phyloP scores from a whole-genome alignment of 2,888 invertebrate genomes.

The Erynnis tages region DNA sequence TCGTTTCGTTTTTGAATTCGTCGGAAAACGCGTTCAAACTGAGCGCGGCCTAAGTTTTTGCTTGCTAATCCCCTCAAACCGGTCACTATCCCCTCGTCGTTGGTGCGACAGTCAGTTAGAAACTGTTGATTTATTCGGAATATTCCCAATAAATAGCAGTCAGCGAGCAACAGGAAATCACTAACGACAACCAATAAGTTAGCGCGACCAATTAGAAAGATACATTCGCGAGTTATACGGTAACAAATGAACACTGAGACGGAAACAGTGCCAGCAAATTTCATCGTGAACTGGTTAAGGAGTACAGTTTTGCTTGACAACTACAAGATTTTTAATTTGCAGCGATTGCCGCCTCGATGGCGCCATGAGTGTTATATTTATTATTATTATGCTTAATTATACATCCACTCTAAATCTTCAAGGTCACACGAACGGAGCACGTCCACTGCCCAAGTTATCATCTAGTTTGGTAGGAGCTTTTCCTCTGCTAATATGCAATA shows the following conservation, averaged over 20 bases:
- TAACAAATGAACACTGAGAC: constrained; percentile 16
- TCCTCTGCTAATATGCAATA: no score
- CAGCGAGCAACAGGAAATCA: constrained; percentile 22
- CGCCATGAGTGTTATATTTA: no score
- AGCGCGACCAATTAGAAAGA: constrained; percentile 26
- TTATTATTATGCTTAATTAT: no score
- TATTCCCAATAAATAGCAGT: constrained; percentile 21
- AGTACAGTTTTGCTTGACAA: neutral
- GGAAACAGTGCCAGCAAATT: constrained; percentile 8
- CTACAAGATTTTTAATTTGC: no score
- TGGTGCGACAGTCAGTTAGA: neutral
- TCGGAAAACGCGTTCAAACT: no score
- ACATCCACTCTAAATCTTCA: no score
- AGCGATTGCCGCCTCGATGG: neutral
- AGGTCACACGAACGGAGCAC: no score
- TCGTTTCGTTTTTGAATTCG: no score
- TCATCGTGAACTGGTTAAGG: neutral
- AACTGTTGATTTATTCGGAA: constrained; percentile 18
- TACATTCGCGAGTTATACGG: constrained; percentile 11
- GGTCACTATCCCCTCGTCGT: neutral
- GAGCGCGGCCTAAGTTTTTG: no score
- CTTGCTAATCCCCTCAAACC: no score
- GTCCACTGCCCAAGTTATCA: no score
- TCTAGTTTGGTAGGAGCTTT: no score
- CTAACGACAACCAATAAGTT: constrained; percentile 26